Evolutionary conservation across 2,797 vertebrate genomes (phyloP).

Genomic region (Notolabrus celidotus): DNA sequence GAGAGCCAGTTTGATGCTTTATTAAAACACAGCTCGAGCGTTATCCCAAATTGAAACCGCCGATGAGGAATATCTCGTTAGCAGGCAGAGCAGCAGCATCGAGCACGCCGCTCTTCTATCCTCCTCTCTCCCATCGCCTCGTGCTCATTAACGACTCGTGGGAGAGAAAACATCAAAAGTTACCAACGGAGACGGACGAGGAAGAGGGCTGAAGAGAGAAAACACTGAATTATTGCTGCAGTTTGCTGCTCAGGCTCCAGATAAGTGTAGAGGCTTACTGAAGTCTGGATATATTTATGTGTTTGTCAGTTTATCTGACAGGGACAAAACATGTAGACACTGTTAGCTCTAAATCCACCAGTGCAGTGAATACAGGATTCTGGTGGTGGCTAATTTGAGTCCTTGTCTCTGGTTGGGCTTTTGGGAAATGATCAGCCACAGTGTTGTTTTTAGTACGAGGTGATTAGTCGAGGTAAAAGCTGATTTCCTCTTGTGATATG

Average conservation of each 20-base stretch:
- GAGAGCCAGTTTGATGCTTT: constrained; percentile 67
- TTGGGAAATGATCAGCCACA: too few relatives aligned
- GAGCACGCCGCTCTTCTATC: constrained; percentile 17
- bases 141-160: constrained; percentile 78
- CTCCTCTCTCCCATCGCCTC: constrained; percentile 59
- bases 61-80: constrained; percentile 76
- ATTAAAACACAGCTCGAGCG: constrained; percentile 73
- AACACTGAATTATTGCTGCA: constrained; percentile 65
- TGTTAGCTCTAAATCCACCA: too few relatives aligned
- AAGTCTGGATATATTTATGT: too few relatives aligned
- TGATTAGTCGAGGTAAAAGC: too few relatives aligned
- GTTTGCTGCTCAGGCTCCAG: constrained; percentile 41
- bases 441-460: too few relatives aligned
- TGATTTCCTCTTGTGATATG: too few relatives aligned
- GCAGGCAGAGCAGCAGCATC: constrained; percentile 42
- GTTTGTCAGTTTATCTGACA: too few relatives aligned
- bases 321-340: too few relatives aligned
- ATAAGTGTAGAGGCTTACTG: constrained; percentile 12
- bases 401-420: too few relatives aligned
- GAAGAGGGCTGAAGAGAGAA: constrained; percentile 35
- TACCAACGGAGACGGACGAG: constrained; percentile 53
- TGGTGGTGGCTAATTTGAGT: too few relatives aligned
- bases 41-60: constrained; percentile 61
- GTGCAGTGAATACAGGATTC: too few relatives aligned
- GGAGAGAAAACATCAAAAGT: constrained; percentile 72